Conservation (phyloP, 2,113 vertebrate genomes). For the Chamaetylas fuelleborni region DNA sequence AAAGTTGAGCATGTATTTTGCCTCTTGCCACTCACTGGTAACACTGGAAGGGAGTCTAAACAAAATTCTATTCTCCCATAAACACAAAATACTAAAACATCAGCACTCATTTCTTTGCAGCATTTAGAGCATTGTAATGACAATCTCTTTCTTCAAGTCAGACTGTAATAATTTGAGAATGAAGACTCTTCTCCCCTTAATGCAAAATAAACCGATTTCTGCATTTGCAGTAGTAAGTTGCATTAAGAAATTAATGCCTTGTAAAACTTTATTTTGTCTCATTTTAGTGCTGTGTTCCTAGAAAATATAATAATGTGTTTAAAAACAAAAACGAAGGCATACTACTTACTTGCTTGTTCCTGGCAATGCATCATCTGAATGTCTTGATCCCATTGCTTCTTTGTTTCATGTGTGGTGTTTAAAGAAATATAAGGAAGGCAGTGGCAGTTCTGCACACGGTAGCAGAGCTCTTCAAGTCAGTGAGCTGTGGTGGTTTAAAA, state of each 20-base stretch:
- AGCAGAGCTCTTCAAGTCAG: background rate
- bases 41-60: background rate
- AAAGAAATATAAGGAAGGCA: background rate
- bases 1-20: background rate
- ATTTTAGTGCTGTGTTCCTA: background rate
- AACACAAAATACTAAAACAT: background rate
- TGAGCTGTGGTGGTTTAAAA: background rate
- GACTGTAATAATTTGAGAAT: background rate
- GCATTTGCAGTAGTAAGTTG: background rate
- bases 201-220: background rate
- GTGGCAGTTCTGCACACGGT: background rate
- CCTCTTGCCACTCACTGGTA: background rate
- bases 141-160: background rate
- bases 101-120: background rate
- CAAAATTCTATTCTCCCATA: background rate
- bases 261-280: background rate
- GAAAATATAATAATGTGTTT: background rate
- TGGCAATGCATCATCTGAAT: background rate
- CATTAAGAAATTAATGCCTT: background rate
- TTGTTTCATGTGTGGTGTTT: background rate
- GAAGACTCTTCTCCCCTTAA: background rate
- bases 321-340: background rate
- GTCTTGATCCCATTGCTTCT: background rate
- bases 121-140: background rate
- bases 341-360: background rate